Evolutionary conservation across 2,113 vertebrate species (phyloP), one percentile per base, ranked within the genome.

Genomic region (Calidris pugnax): DNA sequence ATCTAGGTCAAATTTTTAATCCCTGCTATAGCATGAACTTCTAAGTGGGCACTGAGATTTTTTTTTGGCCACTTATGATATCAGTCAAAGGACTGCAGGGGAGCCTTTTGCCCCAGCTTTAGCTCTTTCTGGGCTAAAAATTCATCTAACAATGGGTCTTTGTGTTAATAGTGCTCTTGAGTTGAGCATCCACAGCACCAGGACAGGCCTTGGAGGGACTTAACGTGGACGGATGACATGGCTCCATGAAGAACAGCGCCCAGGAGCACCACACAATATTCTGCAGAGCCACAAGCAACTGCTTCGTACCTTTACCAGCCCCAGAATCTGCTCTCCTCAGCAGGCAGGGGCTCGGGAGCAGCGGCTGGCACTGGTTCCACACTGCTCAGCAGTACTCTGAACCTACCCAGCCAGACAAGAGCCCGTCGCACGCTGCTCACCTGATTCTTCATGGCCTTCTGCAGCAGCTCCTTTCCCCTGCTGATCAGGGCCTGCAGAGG

Each of bases 371-470:
- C 35, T 7, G 50, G 12, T 21, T 33, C 59, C 35, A 22, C 88
- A 45, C 39, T 14, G 69, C 41, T 91, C 87, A 84, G 88, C 77
- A 92, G 50, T 16, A 3, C 50, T 86, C 7, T 26, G 59, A 85
- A 55, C 45, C 20, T 13, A 35, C 26, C 60, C 85, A 66, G 75
- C 45, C 56, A 30, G 16, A 75, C 30, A 33, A 82, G 60, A 47
- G 77, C 41, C 33, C 19, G 1, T 15, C 66, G 26, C 26, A 10
- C 1, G 14, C 74, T 69, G 98, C 98, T 98, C 89, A 99, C 99
- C 94, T 98, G 98, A 80, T 98, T 99, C 92, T 98, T 98, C 88
- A 99, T 98, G 87, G 98, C 99, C 96, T 98, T 99, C 97, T 98
- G 98, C 83, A 99, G 97, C 41, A 99, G 96, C 35, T 98, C 98